Percentiles rank a stretch among this genome's conserved stretches.
Conservation (phyloP, 2,888 invertebrate species). For the Heteromurus nitidus region DNA sequence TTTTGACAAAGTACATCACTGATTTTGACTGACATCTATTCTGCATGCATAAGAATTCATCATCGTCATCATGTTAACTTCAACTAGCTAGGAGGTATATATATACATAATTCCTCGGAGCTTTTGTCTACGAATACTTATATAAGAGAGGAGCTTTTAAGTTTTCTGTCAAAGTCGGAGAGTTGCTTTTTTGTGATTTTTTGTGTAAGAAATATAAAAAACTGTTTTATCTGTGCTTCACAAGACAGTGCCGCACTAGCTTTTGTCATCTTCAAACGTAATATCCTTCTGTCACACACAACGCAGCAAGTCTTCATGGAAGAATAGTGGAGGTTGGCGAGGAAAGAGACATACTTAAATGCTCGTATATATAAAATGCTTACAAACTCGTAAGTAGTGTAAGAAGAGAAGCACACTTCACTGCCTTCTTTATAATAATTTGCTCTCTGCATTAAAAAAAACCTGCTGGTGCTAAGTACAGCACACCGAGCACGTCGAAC, state of each 20-base stretch:
- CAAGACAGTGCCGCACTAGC: not conserved
- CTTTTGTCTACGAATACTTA: too few relatives aligned
- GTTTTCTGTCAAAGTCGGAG: conserved; percentile 27
- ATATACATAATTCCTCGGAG: not conserved
- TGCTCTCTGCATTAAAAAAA: not conserved
- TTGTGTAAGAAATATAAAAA: conserved; percentile 1
- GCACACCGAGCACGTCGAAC: not conserved
- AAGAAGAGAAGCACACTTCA: conserved; percentile 23
- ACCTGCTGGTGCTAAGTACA: conserved; percentile 4
- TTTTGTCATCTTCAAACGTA: conserved; percentile 14
- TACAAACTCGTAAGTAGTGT: not conserved
- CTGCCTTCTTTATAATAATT: conserved; percentile 2
- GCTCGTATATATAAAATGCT: not conserved
- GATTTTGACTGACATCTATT: conserved; percentile 44
- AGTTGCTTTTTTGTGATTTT: too few relatives aligned
- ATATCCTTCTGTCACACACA: not conserved
- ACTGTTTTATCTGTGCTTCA: not conserved
- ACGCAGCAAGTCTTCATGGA: conserved; percentile 15
- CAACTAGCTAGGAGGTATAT: conserved; percentile 4
- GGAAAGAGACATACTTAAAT: too few relatives aligned
- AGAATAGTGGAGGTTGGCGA: conserved; percentile 16
- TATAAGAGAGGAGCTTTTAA: too few relatives aligned
- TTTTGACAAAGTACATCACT: conserved; percentile 51
- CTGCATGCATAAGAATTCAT: conserved; percentile 17
- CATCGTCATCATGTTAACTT: conserved; percentile 9